Evolutionary conservation across 2,113 vertebrate species (phyloP).

Genomic region (Calidris pygmaea): DNA sequence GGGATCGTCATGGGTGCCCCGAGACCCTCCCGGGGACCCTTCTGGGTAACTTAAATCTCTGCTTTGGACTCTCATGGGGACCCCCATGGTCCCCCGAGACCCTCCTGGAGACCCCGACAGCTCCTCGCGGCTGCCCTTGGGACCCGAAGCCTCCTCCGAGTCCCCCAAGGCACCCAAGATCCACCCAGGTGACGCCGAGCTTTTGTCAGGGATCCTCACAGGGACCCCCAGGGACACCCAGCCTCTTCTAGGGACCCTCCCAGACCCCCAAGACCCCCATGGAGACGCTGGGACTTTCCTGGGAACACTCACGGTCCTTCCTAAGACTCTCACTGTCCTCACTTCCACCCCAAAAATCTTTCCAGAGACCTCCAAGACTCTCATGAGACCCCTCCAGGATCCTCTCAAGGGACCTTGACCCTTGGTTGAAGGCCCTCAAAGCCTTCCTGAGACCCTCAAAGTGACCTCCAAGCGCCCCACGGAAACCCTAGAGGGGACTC

Average conservation of each 20-base stretch:
- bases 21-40: background rate
- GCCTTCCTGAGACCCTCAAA: background rate
- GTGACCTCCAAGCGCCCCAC: background rate
- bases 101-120: background rate
- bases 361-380: no score
- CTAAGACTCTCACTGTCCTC: background rate
- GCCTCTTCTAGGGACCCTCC: background rate
- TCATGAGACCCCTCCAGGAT: background rate
- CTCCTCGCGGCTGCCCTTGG: no score
- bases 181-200: background rate
- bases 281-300: background rate
- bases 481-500: accelerated
- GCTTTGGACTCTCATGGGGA: background rate
- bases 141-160: background rate
- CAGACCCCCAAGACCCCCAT: background rate
- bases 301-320: no score
- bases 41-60: background rate
- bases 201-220: background rate
- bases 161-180: accelerated
- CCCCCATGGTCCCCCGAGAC: background rate
- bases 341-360: no score
- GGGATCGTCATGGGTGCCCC: no score
- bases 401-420: background rate
- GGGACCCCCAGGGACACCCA: background rate
- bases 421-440: background rate